Evolutionary conservation across 2,888 invertebrate genomes (phyloP), one percentile per base, ranked within the genome.

Genomic region (Hybos culiciformis): DNA sequence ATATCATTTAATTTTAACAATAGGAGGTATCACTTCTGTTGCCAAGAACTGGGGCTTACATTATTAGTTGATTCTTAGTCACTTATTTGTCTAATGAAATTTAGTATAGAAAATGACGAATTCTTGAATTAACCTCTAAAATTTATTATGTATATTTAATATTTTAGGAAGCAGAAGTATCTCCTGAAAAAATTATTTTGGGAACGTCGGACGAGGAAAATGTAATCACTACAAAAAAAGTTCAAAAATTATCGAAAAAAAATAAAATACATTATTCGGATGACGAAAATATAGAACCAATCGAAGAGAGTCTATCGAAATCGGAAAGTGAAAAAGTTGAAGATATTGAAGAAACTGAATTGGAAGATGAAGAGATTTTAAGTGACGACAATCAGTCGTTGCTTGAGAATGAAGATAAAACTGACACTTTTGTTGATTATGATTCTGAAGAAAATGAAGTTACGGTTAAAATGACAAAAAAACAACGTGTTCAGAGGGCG

Each of bases 371-470:
- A 38, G 39, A 39, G 17, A 41, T 41, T 9, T 21, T 18, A 2
- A 5, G 12, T 5, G 6, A 21, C 14, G n/a, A 23, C 5, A 23
- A 14, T 23, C 23, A 24, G 38, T 12, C 23, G 38, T 17, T 29
- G 40, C 64, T 59, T 46, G 58, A 59, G 37, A 57, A 60, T 9
- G 56, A 56, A 14, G 67, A 67, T 29, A 61, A 67, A 3, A 67
- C 67, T 7, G 59, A 62, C 46, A 59, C 61, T 42, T 63, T 70
- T 45, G 69, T 83, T 3, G 81, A 80, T 54, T 87, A 87, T 56
- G 86, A 87, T 61, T 87, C 86, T 0, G 86, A 87, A 60, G 87
- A 87, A 63, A 86, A 87, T 63, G 86, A 87, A 71, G 74, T 68
- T 42, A 50, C 62, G n/a, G 60, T 61, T 3, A 49, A 60, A 53